Evolutionary conservation across 1,140 invertebrate species (phyloP), one percentile per base, ranked within the genome.

Genomic region (Streblospio benedicti): DNA sequence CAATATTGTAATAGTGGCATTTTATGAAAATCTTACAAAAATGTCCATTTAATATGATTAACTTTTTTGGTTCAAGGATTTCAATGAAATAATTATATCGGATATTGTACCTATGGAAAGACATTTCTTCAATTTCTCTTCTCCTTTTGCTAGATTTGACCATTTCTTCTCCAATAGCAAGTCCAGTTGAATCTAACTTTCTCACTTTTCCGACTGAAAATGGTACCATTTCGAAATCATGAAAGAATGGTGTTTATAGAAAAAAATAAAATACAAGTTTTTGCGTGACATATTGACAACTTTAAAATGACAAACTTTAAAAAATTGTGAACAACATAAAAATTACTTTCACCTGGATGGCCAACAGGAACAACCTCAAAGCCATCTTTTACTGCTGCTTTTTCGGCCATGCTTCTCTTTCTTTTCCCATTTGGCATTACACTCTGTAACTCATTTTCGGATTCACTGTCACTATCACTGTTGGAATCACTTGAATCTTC

Each of bases 111-210:
- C 72, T 74, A 65, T 79, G 69, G 58, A 71, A 78, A 25, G 67
- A 71, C 47, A 67, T 59, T 43, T 79, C 77, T 5, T 77, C 67
- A 2, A 79, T 64, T 33, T 79, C 75, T 32, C 76, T 61, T 50
- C 68, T 70, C 28, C 69, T 51, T 61, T 77, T 79, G 45, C 67
- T 68, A 23, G 74, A 76, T 38, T 69, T 63, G 25, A 74, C 67
- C 62, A 79, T 67, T 30, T 71, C 69, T 49, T 74, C 67, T 12
- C 74, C 77, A 32, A 79, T 64, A 20, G 76, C 76, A 28, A 98
- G 77, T 56, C 91, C 91, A 71, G 91, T 86, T 33, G 88, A 84
- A 67, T 86, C 85, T 64, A 99, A 81, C 71, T 87, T 89, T n/a
- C 84, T 75, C 68, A 85, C 86, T 64, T 71, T 67, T 66, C 80